A percentile compares a stretch with the other conserved stretches of the same genome.
Evolutionary conservation across 1,140 invertebrate species (phyloP).

Genomic region (Leptinotarsa texana): DNA sequence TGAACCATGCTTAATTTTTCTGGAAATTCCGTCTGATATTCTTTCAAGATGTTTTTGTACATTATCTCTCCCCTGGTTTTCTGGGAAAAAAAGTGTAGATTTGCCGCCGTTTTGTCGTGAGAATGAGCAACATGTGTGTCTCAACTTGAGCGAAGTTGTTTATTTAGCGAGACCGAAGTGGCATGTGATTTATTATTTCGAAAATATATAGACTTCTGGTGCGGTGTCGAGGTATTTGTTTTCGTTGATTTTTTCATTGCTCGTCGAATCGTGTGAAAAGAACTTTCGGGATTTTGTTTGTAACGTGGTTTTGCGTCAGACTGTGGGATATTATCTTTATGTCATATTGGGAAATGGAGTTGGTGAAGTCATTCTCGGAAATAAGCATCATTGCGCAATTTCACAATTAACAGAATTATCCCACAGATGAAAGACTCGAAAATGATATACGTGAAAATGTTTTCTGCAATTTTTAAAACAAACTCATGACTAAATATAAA

Average conservation of each 20-base stretch:
- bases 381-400: too few species aligned
- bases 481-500: too few species aligned
- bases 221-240: slow-evolving; percentile 13
- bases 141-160: slow-evolving; percentile 22
- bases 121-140: slow-evolving; percentile 17
- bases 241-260: slow-evolving; percentile 8
- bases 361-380: neutral
- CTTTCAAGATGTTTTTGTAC: neutral
- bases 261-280: slow-evolving; percentile 14
- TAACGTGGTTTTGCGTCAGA: neutral
- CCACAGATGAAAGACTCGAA: too few species aligned
- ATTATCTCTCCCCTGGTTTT: neutral
- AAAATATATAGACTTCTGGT: slow-evolving; percentile 15
- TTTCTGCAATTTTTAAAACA: too few species aligned
- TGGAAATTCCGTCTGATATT: neutral
- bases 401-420: too few species aligned
- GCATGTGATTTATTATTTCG: slow-evolving; percentile 16
- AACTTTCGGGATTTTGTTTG: slow-evolving; percentile 16
- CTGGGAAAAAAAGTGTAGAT: slow-evolving; percentile 15
- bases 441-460: too few species aligned
- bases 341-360: neutral
- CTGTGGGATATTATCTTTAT: slow-evolving; percentile 1
- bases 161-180: slow-evolving; percentile 24
- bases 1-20: neutral
- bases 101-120: slow-evolving; percentile 20